Percentiles rank a stretch among this genome's conserved stretches.
phyloP scores from a whole-genome alignment of 2,888 invertebrate genomes.

The Thecocarcelia acutangulata region DNA sequence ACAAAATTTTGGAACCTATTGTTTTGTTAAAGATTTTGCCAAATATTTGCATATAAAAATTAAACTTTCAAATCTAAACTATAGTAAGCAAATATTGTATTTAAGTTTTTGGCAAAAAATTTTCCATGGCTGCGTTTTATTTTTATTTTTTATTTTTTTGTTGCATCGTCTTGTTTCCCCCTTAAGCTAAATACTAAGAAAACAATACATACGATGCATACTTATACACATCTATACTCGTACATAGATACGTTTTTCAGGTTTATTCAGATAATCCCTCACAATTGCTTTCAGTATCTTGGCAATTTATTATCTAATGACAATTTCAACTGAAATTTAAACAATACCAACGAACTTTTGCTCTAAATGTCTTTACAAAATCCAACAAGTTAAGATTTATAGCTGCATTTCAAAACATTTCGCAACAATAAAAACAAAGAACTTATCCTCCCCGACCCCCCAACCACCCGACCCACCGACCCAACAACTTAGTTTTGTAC shows the following conservation, averaged over 20 bases:
- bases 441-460: background rate
- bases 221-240: constrained; percentile 2
- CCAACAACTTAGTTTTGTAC: background rate
- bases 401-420: constrained; percentile 51
- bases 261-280: constrained; percentile 41
- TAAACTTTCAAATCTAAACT: too few species aligned
- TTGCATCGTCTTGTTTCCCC: too few species aligned
- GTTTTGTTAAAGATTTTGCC: too few species aligned
- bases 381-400: constrained; percentile 68
- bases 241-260: background rate
- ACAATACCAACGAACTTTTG: constrained; percentile 61
- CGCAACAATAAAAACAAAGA: constrained; percentile 35
- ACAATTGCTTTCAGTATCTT: constrained; percentile 67
- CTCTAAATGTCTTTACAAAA: constrained; percentile 56
- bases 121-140: too few species aligned
- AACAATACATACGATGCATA: background rate
- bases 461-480: too few species aligned
- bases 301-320: constrained; percentile 68
- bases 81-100: too few species aligned
- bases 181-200: too few species aligned
- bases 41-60: too few species aligned
- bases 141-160: too few species aligned
- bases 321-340: constrained; percentile 65
- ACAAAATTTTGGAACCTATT: too few species aligned
- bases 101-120: too few species aligned